Base-by-base conservation (phyloP, 2,797 vertebrate genomes). In the Morus bassanus region DNA sequence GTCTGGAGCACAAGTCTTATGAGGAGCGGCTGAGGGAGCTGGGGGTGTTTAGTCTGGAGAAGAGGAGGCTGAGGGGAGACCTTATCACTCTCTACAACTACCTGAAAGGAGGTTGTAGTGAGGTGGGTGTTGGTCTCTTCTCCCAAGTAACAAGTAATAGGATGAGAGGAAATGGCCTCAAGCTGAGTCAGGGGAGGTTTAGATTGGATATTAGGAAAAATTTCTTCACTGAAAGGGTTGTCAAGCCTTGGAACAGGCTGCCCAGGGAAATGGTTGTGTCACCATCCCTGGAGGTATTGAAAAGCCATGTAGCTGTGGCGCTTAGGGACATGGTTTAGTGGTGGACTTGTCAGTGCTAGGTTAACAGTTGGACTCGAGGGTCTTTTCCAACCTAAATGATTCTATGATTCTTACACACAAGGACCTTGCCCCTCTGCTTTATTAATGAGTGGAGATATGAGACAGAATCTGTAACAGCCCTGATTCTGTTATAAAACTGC, bases 101-200 rank as follows among this genome's bases (percentile, higher is more conserved):
- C 10, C 37, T 33, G 41, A 41, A 8, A 46, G 35, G 70, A 69
- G 12, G 2, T 0, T 8, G 28, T 5, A 56, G 6, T 0, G 2
- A 28, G 14, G 9, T 22, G 22, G 9, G 27, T n/a, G 27, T n/a
- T 0, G 0, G 3, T 3, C 30, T 84, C 25, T 54, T 46, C n/a
- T 77, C 17, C 15, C 11, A n/a, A 7, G 35, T 18, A 46, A 23
- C 9, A 21, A 37, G 11, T 0, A 0, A 23, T 2, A 59, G 18
- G 19, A 50, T 8, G 6, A 81, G 46, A 22, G 30, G 9, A 88
- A 54, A 63, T 3, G 9, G 22, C 31, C 30, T 59, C 33, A 68
- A 46, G 37, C 18, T 45, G 45, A 19, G 45, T 9, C 14, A 14
- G 9, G 27, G 5, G 10, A 54, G 15, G 6, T 48, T 73, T 59